A percentile compares a stretch with the other conserved stretches of the same genome.
Conservation (phyloP, 1,140 invertebrate genomes). For the Caenorhabditis inopinata region DNA sequence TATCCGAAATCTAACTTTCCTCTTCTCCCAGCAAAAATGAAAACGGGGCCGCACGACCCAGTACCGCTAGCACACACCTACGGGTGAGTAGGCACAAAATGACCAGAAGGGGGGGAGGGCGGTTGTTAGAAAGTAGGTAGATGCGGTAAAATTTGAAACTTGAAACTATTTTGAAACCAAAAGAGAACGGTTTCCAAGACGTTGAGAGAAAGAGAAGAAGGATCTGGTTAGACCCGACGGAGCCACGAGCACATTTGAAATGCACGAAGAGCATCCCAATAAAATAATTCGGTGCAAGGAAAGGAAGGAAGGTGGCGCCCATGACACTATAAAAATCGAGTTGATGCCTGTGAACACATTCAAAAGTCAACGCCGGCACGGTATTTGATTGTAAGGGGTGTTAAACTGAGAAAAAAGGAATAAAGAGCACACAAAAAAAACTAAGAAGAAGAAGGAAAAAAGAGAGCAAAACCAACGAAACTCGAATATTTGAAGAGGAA, state of each 20-base stretch:
- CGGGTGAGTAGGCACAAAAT: constrained; percentile 20
- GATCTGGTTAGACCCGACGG: too few relatives aligned
- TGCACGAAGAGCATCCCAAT: too few relatives aligned
- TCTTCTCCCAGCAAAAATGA: too few relatives aligned
- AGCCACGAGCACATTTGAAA: too few relatives aligned
- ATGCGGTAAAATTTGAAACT: constrained; percentile 10
- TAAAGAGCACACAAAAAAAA: neutral
- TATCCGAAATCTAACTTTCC: too few relatives aligned
- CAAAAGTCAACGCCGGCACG: constrained; percentile 5
- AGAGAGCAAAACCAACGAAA: neutral
- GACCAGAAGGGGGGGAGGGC: neutral
- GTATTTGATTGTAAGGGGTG: neutral
- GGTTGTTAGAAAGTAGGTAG: neutral
- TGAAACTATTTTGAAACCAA: neutral
- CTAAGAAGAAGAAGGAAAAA: neutral
- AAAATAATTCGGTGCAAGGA: neutral
- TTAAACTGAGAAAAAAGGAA: neutral
- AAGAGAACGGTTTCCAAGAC: neutral
- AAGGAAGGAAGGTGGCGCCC: neutral
- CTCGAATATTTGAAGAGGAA: neutral
- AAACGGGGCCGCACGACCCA: neutral
- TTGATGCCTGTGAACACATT: constrained; percentile 10
- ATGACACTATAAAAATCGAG: neutral
- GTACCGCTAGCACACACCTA: neutral
- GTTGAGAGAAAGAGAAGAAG: neutral